Evolutionary conservation across 1,140 invertebrate genomes (phyloP).

Genomic region (Luehdorfia chinensis): DNA sequence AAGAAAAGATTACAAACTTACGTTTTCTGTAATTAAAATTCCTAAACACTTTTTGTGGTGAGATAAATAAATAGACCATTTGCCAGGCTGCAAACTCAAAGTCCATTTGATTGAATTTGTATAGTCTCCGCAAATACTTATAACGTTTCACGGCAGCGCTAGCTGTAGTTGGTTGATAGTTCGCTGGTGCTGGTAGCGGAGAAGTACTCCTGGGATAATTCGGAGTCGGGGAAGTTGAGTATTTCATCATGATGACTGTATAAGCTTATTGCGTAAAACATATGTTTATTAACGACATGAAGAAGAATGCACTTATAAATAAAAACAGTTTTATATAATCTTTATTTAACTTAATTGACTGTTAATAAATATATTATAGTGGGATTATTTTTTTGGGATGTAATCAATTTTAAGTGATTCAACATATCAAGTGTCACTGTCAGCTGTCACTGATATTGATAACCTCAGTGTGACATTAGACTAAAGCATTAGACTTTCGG

Average conservation of each 20-base stretch:
- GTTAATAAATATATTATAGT: neutral
- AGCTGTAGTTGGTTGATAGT: slow-evolving; percentile 83
- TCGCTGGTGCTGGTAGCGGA: slow-evolving; percentile 78
- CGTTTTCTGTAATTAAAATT: slow-evolving; percentile 99
- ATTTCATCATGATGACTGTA: slow-evolving; percentile 76
- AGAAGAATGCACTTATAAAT: neutral
- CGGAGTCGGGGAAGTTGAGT: slow-evolving; percentile 81
- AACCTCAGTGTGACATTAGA: neutral
- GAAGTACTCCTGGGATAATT: slow-evolving; percentile 77
- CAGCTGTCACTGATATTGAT: slow-evolving; percentile 5
- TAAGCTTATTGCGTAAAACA: no score
- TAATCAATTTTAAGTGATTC: neutral
- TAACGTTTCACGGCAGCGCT: slow-evolving; percentile 94
- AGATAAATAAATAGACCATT: slow-evolving; percentile 96
- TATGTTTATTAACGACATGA: neutral
- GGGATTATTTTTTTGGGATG: neutral
- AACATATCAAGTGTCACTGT: neutral
- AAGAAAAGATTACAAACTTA: slow-evolving; percentile 80
- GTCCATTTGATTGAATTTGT: slow-evolving; percentile 99
- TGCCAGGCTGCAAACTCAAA: slow-evolving; percentile 99
- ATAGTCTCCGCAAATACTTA: slow-evolving; percentile 93
- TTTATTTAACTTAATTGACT: neutral
- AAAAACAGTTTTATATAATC: neutral
- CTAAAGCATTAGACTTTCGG: no score
- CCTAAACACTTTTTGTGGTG: slow-evolving; percentile 98